Evolutionary conservation across 1,140 invertebrate genomes (phyloP).

Genomic region (Vollenhovia emeryi): DNA sequence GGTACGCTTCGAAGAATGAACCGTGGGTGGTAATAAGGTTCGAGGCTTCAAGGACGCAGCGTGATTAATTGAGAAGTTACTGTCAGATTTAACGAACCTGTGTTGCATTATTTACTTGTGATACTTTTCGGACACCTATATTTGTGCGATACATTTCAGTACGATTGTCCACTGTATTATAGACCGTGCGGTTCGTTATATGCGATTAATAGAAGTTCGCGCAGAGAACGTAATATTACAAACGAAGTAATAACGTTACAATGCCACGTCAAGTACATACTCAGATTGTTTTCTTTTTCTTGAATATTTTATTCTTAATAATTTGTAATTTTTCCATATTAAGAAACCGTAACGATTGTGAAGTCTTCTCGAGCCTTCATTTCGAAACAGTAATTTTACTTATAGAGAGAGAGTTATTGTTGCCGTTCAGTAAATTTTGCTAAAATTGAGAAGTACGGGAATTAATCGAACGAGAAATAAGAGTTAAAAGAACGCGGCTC

Average conservation of each 20-base stretch:
- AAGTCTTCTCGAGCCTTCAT: background rate
- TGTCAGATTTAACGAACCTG: slow-evolving; percentile 34
- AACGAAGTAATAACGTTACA: background rate
- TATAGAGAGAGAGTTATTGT: background rate
- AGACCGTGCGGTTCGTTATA: background rate
- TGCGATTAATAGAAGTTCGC: background rate
- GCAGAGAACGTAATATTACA: background rate
- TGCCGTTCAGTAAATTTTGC: background rate
- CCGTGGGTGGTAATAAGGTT: slow-evolving; percentile 50
- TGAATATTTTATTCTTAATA: background rate
- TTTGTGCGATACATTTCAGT: background rate
- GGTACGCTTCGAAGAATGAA: background rate
- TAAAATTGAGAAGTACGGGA: background rate
- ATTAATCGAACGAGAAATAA: background rate
- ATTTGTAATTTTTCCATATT: background rate
- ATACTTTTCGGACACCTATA: background rate
- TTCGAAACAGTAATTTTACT: background rate
- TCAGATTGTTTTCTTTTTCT: background rate
- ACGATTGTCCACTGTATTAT: background rate
- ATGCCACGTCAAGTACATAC: background rate
- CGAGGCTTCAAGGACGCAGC: slow-evolving; percentile 25
- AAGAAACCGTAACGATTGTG: background rate
- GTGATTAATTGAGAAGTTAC: slow-evolving; percentile 55
- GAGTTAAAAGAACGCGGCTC: background rate
- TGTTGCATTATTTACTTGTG: slow-evolving; percentile 6